Conservation (phyloP, 1,140 invertebrate genomes). For the Philotrypesis tridentata region DNA sequence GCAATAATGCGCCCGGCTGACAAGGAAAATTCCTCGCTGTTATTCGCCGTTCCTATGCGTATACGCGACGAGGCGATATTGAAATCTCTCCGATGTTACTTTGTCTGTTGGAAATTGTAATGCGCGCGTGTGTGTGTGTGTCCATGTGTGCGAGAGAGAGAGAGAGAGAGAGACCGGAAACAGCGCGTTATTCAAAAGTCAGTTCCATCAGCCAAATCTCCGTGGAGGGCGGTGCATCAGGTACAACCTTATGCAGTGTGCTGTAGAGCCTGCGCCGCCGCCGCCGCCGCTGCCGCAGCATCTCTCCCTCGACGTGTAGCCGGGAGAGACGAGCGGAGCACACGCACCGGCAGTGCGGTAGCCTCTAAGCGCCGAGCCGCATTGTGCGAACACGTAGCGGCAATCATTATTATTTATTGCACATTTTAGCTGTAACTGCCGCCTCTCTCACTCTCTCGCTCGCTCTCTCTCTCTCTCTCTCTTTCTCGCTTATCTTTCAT, state of each 20-base stretch:
- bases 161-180: not conserved
- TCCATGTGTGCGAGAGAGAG: too few relatives aligned
- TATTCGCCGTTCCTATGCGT: not conserved
- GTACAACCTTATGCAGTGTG: constrained; percentile 17
- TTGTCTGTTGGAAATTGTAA: too few relatives aligned
- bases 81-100: not conserved
- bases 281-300: not conserved
- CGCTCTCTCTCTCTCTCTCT: constrained; percentile 11
- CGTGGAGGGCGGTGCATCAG: constrained; percentile 21
- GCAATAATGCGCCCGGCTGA: not conserved
- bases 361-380: constrained; percentile 62
- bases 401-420: constrained; percentile 72
- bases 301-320: not conserved
- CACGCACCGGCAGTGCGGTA: constrained; percentile 44
- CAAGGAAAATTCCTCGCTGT: not conserved
- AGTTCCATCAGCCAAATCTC: not conserved
- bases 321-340: constrained; percentile 16
- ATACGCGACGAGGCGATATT: too few relatives aligned
- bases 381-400: constrained; percentile 71
- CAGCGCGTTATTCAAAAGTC: not conserved
- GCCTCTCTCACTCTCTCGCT: constrained; percentile 44
- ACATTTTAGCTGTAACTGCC: constrained; percentile 59
- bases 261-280: too few relatives aligned
- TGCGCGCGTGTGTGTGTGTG: too few relatives aligned
- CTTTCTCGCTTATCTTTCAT: constrained; percentile 20